phyloP scores from a whole-genome alignment of 2,888 invertebrate species.

The Oasisia sp. region DNA sequence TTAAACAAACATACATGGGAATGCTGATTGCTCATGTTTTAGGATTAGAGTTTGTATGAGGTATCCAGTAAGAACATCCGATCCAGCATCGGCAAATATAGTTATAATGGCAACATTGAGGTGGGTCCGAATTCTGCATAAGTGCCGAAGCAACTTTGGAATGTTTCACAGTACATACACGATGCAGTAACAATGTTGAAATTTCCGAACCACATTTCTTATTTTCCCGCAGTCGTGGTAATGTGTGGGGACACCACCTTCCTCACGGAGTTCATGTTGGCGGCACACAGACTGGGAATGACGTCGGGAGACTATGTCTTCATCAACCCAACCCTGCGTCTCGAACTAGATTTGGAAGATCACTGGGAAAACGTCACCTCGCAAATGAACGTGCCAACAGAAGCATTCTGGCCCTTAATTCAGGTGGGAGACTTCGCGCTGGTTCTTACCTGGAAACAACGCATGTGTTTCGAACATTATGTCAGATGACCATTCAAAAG shows the following conservation, averaged over 20 bases:
- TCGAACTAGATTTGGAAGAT: slow-evolving; percentile 21
- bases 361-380: slow-evolving; percentile 22
- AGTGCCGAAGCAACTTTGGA: no score
- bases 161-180: no score
- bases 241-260: background rate
- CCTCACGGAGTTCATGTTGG: slow-evolving; percentile 33
- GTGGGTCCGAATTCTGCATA: no score
- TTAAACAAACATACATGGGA: no score
- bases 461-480: background rate
- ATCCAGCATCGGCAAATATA: no score
- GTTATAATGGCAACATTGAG: no score
- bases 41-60: no score
- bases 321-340: slow-evolving; percentile 33
- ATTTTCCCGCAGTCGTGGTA: background rate
- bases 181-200: no score
- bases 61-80: no score
- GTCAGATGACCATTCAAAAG: background rate
- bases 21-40: no score
- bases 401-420: background rate
- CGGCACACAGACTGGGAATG: slow-evolving; percentile 34
- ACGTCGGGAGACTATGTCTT: slow-evolving; percentile 40
- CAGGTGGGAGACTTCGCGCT: background rate
- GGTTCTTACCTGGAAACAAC: background rate
- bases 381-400: background rate
- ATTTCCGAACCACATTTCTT: no score